phyloP scores from a whole-genome alignment of 1,140 invertebrate genomes.

The Dendroctonus valens region DNA sequence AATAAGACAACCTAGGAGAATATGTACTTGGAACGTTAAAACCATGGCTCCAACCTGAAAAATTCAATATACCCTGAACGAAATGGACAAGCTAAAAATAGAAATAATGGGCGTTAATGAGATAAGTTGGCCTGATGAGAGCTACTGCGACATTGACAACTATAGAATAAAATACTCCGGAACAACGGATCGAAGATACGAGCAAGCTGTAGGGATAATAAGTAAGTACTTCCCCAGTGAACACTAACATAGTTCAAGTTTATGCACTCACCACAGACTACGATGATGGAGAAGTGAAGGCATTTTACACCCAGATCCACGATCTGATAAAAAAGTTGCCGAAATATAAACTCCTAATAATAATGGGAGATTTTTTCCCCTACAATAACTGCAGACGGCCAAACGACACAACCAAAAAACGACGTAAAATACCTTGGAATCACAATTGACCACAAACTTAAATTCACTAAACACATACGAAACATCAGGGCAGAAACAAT shows the following conservation, averaged over 20 bases:
- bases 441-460: too few relatives aligned
- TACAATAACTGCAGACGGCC: too few relatives aligned
- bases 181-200: conserved; percentile 4
- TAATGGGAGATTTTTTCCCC: background rate
- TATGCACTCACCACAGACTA: background rate
- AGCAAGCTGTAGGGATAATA: conserved; percentile 2
- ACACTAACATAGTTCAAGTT: conserved; percentile 3
- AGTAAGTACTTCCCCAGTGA: background rate
- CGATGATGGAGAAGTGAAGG: background rate
- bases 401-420: too few relatives aligned
- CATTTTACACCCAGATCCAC: conserved; percentile 1
- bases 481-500: too few relatives aligned
- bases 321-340: background rate
- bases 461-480: too few relatives aligned
- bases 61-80: conserved; percentile 6
- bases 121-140: conserved; percentile 4
- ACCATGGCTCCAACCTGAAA: conserved; percentile 1
- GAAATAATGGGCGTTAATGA: conserved; percentile 4
- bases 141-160: conserved; percentile 4
- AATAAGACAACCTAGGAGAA: conserved; percentile 4
- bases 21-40: background rate
- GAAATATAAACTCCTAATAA: background rate
- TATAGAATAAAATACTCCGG: conserved; percentile 1
- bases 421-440: too few relatives aligned
- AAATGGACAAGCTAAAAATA: conserved; percentile 1